A percentile compares a stretch with the other conserved stretches of the same genome.
Evolutionary conservation across 2,888 invertebrate species (phyloP).

Genomic region (Rhogogaster chlorosoma): DNA sequence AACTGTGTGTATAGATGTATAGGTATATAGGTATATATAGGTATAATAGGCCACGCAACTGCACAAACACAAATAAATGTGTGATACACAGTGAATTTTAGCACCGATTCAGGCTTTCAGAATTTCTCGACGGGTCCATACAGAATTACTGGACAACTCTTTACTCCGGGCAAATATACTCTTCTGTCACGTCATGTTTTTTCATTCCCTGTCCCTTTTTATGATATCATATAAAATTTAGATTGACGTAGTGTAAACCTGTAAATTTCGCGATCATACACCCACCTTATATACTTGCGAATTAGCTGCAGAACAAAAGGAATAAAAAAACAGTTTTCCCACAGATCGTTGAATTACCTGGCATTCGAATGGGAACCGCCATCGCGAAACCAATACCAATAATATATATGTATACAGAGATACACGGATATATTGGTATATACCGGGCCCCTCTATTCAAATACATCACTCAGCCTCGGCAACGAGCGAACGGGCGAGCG

Average conservation of each 20-base stretch:
- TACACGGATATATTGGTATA: background rate
- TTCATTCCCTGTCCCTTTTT: background rate
- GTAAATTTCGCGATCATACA: background rate
- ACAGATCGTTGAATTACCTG: slow-evolving; percentile 22
- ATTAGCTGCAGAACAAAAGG: background rate
- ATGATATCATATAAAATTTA: slow-evolving; percentile 9
- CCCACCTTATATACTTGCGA: background rate
- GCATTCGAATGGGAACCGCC: background rate
- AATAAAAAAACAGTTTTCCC: slow-evolving; percentile 27
- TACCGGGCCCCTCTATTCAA: slow-evolving; percentile 18
- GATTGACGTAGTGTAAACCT: background rate
- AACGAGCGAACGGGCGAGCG: slow-evolving; percentile 29
- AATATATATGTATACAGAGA: background rate
- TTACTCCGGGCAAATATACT: background rate
- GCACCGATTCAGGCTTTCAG: slow-evolving; percentile 8
- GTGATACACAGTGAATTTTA: background rate
- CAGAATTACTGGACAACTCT: slow-evolving; percentile 22
- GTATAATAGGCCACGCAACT: background rate
- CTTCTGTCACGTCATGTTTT: background rate
- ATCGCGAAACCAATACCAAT: slow-evolving; percentile 20
- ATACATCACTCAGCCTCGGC: slow-evolving; percentile 37
- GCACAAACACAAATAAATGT: background rate
- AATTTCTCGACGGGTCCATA: background rate
- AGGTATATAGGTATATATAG: background rate
- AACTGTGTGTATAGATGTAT: background rate